Base-by-base conservation (phyloP, 2,113 vertebrate species). In the Tragulus kanchil region DNA sequence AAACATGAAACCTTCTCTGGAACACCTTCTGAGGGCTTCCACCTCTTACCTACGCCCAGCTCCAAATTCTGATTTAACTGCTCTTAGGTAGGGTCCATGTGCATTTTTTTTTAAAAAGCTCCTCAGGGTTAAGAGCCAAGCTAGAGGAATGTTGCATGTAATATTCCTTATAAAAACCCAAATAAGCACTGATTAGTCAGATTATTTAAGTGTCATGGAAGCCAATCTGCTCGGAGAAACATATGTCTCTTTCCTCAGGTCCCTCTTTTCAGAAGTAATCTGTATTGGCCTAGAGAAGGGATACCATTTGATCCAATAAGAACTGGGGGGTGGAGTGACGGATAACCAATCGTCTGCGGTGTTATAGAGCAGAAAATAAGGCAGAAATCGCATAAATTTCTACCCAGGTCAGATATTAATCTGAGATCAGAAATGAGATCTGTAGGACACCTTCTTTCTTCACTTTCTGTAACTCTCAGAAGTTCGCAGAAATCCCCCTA, bases 331-430 rank as follows among this genome's bases (percentile, higher is more conserved):
- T 25, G 13, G 42, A 25, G 8, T 61, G 13, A 81, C n/a, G 3
- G 42, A 61, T 95, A 81, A 92, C 50, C 42, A 75, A 62, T 85
- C 36, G 64, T 81, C 17, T 50, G 48, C 56, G 86, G 19, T 95
- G 91, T 93, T 52, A 94, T 9, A 83, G 95, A 95, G 19, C 23
- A 88, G 71, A 92, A 96, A 93, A 95, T 83, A 54, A 94, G n/a
- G 26, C 56, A 56, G 50, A 89, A 90, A 86, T 92, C 56, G 92
- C 81, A 77, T 64, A 58, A 50, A 83, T 95, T 64, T 96, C 42
- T 62, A 79, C 6, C 36, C 7, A 77, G 15, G 19, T 58, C 54
- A 90, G 28, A 71, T 69, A 65, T 90, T 96, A 92, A 95, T 59
- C 58, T 90, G 42, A 97, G 73, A 81, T 73, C 56, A 71, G 61